Evolutionary conservation across 37 sponge, comb jelly and placozoan genomes (phyloP).

Genomic region (Halisarca cf. caerulea): DNA sequence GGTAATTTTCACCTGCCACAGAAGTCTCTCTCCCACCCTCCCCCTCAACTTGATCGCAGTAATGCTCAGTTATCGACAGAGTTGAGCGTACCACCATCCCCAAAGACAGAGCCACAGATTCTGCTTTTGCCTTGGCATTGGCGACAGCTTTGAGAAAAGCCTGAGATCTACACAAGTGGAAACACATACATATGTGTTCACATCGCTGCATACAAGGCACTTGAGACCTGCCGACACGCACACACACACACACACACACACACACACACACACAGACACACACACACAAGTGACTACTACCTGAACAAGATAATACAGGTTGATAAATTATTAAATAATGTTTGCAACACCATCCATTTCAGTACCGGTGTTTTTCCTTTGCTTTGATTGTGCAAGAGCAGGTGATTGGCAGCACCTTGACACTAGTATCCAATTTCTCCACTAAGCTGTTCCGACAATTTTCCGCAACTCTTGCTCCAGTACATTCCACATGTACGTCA

Average conservation of each 20-base stretch:
- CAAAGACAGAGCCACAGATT: constrained; percentile 1
- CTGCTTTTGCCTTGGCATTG: not conserved
- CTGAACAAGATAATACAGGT: not conserved
- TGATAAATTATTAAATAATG: too few relatives aligned
- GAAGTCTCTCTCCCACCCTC: not conserved
- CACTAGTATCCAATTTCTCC: constrained; percentile 20
- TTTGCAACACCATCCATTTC: too few relatives aligned
- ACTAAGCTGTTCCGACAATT: not conserved
- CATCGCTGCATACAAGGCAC: too few relatives aligned
- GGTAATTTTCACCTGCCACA: not conserved
- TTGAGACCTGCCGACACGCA: too few relatives aligned
- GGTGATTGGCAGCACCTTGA: not conserved
- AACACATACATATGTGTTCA: not conserved
- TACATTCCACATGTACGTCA: not conserved
- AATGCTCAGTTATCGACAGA: constrained; percentile 2
- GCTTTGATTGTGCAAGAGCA: not conserved
- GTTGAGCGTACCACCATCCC: not conserved
- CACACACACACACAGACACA: too few relatives aligned
- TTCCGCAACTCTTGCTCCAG: not conserved
- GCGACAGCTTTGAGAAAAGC: not conserved
- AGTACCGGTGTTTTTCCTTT: not conserved
- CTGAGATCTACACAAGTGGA: constrained; percentile 8
- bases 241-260: too few relatives aligned
- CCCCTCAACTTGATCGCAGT: not conserved
- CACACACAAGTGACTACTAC: not conserved